These are phyloP conservation scores for Anhinga anhinga DNA, from an alignment of 2,113 vertebrate genomes.

Conservation along the genomic window DNA sequence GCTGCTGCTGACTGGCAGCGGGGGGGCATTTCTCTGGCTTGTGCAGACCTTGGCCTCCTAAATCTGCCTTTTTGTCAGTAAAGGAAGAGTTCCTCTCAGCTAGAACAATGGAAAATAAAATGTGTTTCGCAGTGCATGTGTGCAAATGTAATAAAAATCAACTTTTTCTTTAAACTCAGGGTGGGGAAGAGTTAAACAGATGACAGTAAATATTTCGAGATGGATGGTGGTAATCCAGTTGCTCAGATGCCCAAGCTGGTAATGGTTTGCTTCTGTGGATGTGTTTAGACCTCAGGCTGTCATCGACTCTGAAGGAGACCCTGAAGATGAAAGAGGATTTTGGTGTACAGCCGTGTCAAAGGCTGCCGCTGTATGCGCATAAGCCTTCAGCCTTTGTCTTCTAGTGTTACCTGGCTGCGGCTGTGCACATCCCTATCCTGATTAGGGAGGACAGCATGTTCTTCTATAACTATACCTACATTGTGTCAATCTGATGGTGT, in stretches of 20 bases:
- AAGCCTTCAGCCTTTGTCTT: not conserved
- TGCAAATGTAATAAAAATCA: accelerated
- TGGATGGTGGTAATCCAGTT: not conserved
- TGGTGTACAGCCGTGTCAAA: not conserved
- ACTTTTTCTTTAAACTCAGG: accelerated
- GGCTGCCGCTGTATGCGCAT: not conserved
- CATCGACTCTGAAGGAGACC: not conserved
- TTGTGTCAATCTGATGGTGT: not conserved
- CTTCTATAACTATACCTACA: not conserved
- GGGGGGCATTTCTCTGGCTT: not conserved
- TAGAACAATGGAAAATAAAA: not conserved
- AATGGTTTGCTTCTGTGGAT: conserved; percentile 1
- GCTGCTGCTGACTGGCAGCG: not conserved
- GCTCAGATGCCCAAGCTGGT: not conserved
- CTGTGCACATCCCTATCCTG: not conserved
- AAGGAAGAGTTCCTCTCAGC: not conserved
- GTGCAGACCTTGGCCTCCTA: not conserved
- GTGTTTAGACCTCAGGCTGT: conserved; percentile 10
- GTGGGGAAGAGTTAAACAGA: not conserved
- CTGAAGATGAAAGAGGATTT: conserved; percentile 27
- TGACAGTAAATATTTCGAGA: not conserved
- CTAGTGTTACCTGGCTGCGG: not conserved
- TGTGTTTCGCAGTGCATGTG: accelerated
- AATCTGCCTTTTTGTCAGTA: not conserved
- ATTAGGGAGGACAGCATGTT: conserved; percentile 37